Evolutionary conservation across 2,888 invertebrate genomes (phyloP), one percentile per base, ranked within the genome.

Genomic region (Eupithecia centaureata): DNA sequence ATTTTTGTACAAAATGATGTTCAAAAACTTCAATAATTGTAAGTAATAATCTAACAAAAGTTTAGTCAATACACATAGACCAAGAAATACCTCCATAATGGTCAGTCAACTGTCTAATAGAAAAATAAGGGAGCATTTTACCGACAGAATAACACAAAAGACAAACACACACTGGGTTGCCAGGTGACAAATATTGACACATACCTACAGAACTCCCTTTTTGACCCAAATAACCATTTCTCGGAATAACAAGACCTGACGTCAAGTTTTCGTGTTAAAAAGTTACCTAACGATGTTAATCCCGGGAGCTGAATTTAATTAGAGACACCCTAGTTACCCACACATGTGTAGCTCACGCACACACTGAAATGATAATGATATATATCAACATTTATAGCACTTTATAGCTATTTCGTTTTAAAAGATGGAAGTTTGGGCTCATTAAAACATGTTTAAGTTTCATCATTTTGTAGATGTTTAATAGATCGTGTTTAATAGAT

Each of bases 141-240:
- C 62, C 67, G 27, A n/a, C 32, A 73, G 61, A 76, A 73, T 73
- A 75, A 75, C 71, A 71, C 58, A 63, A 59, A 65, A 38, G 60
- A 47, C 68, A 75, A 72, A 75, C 72, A 75, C 38, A 60, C 63
- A 47, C 28, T 27, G 51, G 51, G 57, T 64, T 75, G 77, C 75
- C 78, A 75, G 71, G 82, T 77, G 82, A 83, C 85, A 83, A 86
- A 88, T 86, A 87, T 87, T 88, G 81, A 87, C 86, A 79, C 77
- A 81, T 80, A 77, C 79, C 66, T 62, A 67, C 68, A 79, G 79
- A 79, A 79, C 76, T 68, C 77, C 79, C 84, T 83, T 84, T 86
- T 83, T 85, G 83, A 86, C 82, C 85, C 85, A 85, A 87, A 87
- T 85, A 85, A 72, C 77, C 73, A 78, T 32, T 87, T 87, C 87